phyloP scores from a whole-genome alignment of 2,888 invertebrate species.

The Anarsia innoxiella region DNA sequence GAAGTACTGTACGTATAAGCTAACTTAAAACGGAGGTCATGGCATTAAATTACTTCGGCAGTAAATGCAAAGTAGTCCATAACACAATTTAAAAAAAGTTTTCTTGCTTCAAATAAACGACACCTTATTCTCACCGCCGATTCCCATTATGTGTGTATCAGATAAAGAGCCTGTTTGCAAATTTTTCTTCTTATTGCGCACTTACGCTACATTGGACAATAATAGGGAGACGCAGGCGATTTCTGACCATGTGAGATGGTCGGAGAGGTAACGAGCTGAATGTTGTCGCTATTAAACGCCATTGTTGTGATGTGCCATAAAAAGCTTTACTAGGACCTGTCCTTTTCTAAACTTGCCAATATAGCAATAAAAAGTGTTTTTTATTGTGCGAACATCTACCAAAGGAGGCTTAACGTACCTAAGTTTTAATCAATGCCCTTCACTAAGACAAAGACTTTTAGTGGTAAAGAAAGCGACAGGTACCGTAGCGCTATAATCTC shows the following conservation, averaged over 20 bases:
- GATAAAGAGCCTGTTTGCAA: conserved; percentile 39
- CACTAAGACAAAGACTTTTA: too few species aligned
- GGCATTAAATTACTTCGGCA: conserved; percentile 24
- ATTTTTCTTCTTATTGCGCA: conserved; percentile 47
- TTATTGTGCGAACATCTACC: conserved; percentile 31
- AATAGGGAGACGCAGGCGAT: conserved; percentile 51
- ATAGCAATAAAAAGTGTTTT: conserved; percentile 43
- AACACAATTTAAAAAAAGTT: conserved; percentile 22
- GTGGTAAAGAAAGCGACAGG: too few species aligned
- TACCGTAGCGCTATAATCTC: too few species aligned
- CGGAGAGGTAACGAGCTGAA: conserved; percentile 50
- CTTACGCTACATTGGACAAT: conserved; percentile 42
- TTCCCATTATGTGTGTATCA: conserved; percentile 29
- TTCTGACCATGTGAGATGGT: conserved; percentile 48
- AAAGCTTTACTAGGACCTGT: conserved; percentile 42
- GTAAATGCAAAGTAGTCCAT: conserved; percentile 23
- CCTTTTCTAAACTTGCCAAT: conserved; percentile 57
- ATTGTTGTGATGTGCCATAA: conserved; percentile 60
- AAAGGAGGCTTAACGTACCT: too few species aligned
- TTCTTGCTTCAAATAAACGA: conserved; percentile 15
- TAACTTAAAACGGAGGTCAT: conserved; percentile 11
- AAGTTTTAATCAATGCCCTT: too few species aligned
- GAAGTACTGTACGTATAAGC: conserved; percentile 6
- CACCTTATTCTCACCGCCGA: conserved; percentile 20
- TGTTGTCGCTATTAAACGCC: conserved; percentile 55